phyloP scores from a whole-genome alignment of 2,113 vertebrate genomes.

The Myodes glareolus region DNA sequence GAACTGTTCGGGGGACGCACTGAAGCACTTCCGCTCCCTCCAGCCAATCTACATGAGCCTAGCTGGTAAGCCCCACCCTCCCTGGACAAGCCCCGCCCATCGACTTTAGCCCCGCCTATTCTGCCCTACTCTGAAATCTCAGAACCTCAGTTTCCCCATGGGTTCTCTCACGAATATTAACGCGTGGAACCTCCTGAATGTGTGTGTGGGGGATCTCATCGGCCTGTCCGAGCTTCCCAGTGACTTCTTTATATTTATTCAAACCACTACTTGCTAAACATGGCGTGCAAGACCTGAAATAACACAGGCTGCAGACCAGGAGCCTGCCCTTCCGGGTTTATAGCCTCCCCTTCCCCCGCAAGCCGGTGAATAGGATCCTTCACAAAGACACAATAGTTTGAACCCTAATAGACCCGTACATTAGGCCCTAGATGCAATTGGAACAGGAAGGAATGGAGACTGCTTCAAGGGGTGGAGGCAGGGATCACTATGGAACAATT shows the following conservation, averaged over 20 bases:
- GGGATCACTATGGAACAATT: not conserved
- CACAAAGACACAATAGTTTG: not conserved
- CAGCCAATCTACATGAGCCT: slow-evolving; percentile 97
- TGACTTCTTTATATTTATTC: slow-evolving; percentile 13
- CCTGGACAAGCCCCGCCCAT: not conserved
- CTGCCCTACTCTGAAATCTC: not conserved
- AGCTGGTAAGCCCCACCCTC: slow-evolving; percentile 84
- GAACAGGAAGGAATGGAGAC: slow-evolving; percentile 1
- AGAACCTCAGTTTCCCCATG: not conserved
- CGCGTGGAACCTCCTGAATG: not conserved
- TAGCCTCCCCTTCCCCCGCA: not conserved
- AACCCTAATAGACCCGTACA: not conserved
- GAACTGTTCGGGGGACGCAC: slow-evolving; percentile 94
- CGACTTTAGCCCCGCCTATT: accelerated
- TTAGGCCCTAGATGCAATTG: not conserved
- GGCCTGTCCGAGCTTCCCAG: not conserved
- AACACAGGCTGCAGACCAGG: not conserved
- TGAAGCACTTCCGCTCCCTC: slow-evolving; percentile 91
- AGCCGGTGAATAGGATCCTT: not conserved
- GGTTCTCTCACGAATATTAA: not conserved
- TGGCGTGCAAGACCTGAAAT: not conserved
- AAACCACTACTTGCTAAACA: not conserved
- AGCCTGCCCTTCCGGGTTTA: not conserved
- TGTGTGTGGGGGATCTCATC: not conserved
- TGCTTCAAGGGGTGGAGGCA: not conserved